A percentile compares a stretch with the other conserved stretches of the same genome.
These are phyloP conservation scores for Sinhomidia bicolor DNA, from an alignment of 2,888 invertebrate species.

Conservation along the genomic window DNA sequence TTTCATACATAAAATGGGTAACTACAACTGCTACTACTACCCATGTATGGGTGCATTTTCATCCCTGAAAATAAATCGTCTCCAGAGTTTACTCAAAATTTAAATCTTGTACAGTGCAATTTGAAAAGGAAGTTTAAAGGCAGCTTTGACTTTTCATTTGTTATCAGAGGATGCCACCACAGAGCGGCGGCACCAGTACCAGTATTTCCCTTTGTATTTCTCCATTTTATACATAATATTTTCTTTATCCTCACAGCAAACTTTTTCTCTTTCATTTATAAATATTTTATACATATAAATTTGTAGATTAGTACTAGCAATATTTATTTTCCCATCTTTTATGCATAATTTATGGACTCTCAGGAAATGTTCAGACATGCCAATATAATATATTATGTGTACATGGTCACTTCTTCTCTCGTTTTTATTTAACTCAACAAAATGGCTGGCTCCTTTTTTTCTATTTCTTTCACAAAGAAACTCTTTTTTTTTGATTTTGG, in stretches of 20 bases:
- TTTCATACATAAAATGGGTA: background rate
- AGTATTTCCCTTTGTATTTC: background rate
- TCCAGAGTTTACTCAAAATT: background rate
- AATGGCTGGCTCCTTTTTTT: background rate
- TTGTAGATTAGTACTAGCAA: conserved; percentile 10
- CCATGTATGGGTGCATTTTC: background rate
- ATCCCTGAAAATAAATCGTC: background rate
- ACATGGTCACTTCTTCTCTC: background rate
- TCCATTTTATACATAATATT: too few relatives aligned
- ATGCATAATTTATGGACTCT: conserved; percentile 55
- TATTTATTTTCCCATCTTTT: conserved; percentile 5
- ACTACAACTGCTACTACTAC: background rate
- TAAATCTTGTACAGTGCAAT: conserved; percentile 15
- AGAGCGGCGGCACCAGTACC: background rate
- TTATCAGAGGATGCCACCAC: background rate
- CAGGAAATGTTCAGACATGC: conserved; percentile 5
- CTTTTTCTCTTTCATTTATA: background rate
- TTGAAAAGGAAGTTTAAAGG: conserved; percentile 11
- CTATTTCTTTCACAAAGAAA: background rate
- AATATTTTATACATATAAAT: conserved; percentile 7
- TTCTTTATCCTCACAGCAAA: background rate
- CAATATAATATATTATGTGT: background rate
- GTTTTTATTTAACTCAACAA: too few relatives aligned
- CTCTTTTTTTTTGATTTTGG: conserved; percentile 31
- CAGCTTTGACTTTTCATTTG: background rate